Conservation (phyloP, 2,888 invertebrate genomes). For the Eurytoma californica region DNA sequence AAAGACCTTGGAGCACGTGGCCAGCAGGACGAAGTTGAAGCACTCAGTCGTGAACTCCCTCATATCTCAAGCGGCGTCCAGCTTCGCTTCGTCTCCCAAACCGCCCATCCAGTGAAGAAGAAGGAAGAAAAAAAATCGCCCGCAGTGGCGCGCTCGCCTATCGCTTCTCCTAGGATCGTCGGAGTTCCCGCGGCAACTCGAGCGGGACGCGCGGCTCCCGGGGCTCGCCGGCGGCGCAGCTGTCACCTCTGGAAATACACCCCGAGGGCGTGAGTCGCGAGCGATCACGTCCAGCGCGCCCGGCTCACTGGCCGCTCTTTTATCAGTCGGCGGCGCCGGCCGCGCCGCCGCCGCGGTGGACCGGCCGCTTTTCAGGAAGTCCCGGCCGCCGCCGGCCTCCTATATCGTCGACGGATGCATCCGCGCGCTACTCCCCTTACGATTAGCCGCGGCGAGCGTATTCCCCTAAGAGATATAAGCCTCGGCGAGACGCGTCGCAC, state of each 20-base stretch:
- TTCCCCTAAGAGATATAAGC: too few species aligned
- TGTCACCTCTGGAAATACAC: not conserved
- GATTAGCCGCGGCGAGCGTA: too few species aligned
- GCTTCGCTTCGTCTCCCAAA: too few species aligned
- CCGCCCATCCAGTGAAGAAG: not conserved
- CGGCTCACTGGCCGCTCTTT: constrained; percentile 37
- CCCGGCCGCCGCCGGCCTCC: not conserved
- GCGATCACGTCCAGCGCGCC: constrained; percentile 17
- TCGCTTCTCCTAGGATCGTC: too few species aligned
- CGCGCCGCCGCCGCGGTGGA: not conserved
- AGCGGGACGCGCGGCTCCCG: not conserved
- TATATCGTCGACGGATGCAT: constrained; percentile 2
- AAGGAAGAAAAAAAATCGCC: not conserved
- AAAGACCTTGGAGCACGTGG: constrained; percentile 66
- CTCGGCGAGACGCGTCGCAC: too few species aligned
- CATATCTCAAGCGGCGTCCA: constrained; percentile 44
- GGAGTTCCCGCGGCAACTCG: too few species aligned
- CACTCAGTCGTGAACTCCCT: constrained; percentile 66
- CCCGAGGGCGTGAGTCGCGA: not conserved
- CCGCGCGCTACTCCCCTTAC: not conserved
- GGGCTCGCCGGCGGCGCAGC: not conserved
- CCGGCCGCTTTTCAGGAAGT: constrained; percentile 17
- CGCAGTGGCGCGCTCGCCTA: too few species aligned
- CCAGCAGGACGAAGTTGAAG: constrained; percentile 66
- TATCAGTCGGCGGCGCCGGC: constrained; percentile 1